Evolutionary conservation across 2,797 vertebrate species (phyloP), one percentile per base, ranked within the genome.

Genomic region (Danio kyathit): DNA sequence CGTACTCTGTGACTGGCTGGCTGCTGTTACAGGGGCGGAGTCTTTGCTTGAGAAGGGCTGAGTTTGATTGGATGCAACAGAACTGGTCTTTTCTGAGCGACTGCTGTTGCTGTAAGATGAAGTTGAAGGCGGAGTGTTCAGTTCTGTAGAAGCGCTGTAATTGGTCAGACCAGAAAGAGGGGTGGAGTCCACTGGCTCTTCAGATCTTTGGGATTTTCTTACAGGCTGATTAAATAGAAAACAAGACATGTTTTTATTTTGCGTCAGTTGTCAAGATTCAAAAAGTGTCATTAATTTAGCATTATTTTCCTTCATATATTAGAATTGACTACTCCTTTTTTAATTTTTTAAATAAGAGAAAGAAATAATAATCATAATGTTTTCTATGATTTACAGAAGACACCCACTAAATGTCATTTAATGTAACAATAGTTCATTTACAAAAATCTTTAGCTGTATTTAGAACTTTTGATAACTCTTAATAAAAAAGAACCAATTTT

Each of bases 181-280:
- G 79, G 88, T 93, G 70, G 93, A 90, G 80, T 93, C 91, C 29
- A 94, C 87, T 1, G 90, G 92, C 69, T 94, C 93, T 74, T 96
- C 72, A 7, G 83, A 66, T 86, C 91, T 91, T n/a, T 89, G 94
- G 17, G 81, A 73, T 0, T 92, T 94, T 85, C 95, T 91, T 85
- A 76, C 16, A 40, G 89, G 91, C 93, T 94, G 88, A 11, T 49
- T 49, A 44, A 65, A 85, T 17, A 79, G 13, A 71, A 14, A 63
- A 80, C 4, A 86, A 86, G 29, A 14, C 12, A 63, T 51, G 61
- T 19, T 46, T 29, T 43, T 29, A 29, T 1, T 29, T 29, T 29
- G 29, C 29, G 29, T 29, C 29, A 29, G 29, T 29, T 29, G 29
- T 29, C 29, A 29, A 29, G 29, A 29, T 29, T 29, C 29, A 29